Conservation (phyloP, 2,113 vertebrate genomes). For the Dinomys branickii region DNA sequence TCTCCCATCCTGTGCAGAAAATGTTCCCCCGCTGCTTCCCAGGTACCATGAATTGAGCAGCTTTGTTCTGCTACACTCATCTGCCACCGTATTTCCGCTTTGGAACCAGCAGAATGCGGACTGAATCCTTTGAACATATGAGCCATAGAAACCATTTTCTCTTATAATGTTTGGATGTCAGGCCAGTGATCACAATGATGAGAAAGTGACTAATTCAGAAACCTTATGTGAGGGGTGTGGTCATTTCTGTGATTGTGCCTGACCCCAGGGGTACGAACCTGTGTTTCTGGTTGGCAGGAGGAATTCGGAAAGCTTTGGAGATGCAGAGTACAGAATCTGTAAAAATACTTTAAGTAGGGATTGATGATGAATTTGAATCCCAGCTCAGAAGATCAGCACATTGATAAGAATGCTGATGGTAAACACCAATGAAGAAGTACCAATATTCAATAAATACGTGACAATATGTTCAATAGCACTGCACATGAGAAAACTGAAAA, state of each 20-base stretch:
- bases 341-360: not conserved
- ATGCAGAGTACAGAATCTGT: not conserved
- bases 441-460: not conserved
- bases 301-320: not conserved
- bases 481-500: not conserved
- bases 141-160: not conserved
- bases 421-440: not conserved
- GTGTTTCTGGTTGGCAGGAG: not conserved
- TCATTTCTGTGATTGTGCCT: not conserved
- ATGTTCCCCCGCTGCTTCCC: not conserved
- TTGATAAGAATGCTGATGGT: not conserved
- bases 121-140: not conserved
- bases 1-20: not conserved
- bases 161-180: not conserved
- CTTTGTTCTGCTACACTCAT: not conserved
- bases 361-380: not conserved
- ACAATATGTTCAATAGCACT: not conserved
- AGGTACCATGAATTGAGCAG: not conserved
- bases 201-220: not conserved
- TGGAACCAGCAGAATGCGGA: not conserved
- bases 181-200: not conserved
- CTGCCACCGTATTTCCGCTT: not conserved
- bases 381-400: not conserved
- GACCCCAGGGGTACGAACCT: not conserved
- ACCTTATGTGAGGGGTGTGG: not conserved